Evolutionary conservation across 2,888 invertebrate species (phyloP).

Genomic region (Drosophila birchii): DNA sequence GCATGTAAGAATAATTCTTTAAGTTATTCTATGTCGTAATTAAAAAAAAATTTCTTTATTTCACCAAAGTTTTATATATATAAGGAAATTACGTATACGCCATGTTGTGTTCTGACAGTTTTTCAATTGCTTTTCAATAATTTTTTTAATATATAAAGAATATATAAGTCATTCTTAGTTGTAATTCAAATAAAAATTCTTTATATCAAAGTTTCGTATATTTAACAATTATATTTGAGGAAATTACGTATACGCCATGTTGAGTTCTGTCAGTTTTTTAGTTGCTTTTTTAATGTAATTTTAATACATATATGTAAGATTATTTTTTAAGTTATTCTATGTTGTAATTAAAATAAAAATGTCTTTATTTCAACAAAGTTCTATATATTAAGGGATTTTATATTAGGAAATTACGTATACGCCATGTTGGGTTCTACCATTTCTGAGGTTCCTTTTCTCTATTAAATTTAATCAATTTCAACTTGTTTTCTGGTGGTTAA

Average conservation of each 20-base stretch:
- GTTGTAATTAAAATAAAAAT: background rate
- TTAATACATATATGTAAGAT: background rate
- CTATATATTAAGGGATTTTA: background rate
- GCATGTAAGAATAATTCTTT: background rate
- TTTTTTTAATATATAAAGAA: too few species aligned
- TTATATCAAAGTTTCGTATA: too few species aligned
- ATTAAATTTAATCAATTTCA: background rate
- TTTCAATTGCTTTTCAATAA: too few species aligned
- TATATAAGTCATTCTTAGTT: too few species aligned
- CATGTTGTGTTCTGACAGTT: background rate
- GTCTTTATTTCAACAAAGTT: background rate
- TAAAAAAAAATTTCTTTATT: background rate
- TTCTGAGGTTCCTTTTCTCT: background rate
- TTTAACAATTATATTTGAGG: too few species aligned
- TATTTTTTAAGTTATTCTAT: background rate
- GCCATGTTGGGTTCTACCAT: background rate
- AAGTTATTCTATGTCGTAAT: background rate
- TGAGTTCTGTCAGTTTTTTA: too few species aligned
- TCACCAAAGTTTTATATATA: background rate
- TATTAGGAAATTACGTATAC: background rate
- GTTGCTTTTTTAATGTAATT: background rate
- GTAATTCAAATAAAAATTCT: too few species aligned
- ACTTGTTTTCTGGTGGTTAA: background rate
- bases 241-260: conserved; percentile 17
- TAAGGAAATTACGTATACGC: background rate